Conservation (phyloP, 2,888 invertebrate species). For the Bellardia pandia region DNA sequence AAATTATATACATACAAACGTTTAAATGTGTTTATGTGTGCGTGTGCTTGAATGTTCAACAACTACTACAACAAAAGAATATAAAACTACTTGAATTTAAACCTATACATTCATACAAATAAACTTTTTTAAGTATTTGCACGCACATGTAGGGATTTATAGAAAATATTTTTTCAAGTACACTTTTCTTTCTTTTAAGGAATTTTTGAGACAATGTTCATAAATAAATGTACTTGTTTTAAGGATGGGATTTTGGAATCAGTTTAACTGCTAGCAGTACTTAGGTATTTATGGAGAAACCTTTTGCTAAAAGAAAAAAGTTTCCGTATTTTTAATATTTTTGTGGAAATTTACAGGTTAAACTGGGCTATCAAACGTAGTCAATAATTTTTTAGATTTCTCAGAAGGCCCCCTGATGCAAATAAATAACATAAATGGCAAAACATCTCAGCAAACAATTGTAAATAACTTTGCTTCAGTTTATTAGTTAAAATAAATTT, state of each 20-base stretch:
- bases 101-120: neutral
- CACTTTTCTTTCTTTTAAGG: neutral
- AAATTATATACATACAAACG: conserved; percentile 40
- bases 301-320: too few species aligned
- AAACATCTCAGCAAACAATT: too few species aligned
- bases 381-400: too few species aligned
- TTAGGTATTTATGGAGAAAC: neutral
- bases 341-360: too few species aligned
- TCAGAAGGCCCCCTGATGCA: too few species aligned
- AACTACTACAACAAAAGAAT: neutral
- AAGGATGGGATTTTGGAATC: neutral
- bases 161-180: neutral
- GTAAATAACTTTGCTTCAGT: too few species aligned
- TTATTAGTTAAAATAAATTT: too few species aligned
- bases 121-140: conserved; percentile 37
- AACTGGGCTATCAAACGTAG: too few species aligned
- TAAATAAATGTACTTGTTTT: conserved; percentile 1
- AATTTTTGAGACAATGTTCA: conserved; percentile 5
- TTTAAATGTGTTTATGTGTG: neutral
- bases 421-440: too few species aligned
- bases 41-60: neutral
- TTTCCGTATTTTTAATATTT: too few species aligned
- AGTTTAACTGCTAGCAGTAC: neutral
- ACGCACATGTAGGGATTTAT: conserved; percentile 39
- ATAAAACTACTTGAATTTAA: neutral